Conservation (phyloP, 2,113 vertebrate genomes). For the Strix uralensis region DNA sequence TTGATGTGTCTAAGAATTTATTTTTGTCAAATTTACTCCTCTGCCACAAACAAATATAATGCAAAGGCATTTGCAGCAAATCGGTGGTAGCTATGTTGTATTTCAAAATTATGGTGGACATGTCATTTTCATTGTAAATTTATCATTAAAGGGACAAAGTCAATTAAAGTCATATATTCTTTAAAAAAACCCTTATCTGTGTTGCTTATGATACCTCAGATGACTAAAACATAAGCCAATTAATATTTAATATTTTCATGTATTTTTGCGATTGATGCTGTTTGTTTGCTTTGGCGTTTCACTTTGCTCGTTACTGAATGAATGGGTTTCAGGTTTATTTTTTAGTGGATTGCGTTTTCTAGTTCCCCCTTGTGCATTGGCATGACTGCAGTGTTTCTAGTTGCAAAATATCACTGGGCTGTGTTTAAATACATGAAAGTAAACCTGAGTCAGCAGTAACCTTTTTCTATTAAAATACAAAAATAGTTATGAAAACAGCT, state of each 20-base stretch:
- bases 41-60: background rate
- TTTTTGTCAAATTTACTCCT: conserved; percentile 15
- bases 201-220: conserved; percentile 52
- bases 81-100: background rate
- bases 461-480: background rate
- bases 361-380: background rate
- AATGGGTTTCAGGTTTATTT: background rate
- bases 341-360: background rate
- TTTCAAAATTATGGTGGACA: conserved; percentile 26
- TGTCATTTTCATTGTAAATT: conserved; percentile 63
- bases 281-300: background rate
- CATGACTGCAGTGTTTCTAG: background rate
- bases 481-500: background rate
- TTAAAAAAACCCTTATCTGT: conserved; percentile 28
- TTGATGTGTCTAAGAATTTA: background rate
- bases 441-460: background rate
- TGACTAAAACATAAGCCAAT: background rate
- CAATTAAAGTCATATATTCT: conserved; percentile 63
- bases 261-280: background rate
- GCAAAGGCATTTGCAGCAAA: conserved; percentile 28
- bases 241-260: background rate
- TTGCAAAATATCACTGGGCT: background rate
- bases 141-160: conserved; percentile 59
- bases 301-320: background rate
- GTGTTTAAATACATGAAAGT: background rate